phyloP scores from a whole-genome alignment of 1,140 invertebrate genomes.

The Hylaeus anthracinus region DNA sequence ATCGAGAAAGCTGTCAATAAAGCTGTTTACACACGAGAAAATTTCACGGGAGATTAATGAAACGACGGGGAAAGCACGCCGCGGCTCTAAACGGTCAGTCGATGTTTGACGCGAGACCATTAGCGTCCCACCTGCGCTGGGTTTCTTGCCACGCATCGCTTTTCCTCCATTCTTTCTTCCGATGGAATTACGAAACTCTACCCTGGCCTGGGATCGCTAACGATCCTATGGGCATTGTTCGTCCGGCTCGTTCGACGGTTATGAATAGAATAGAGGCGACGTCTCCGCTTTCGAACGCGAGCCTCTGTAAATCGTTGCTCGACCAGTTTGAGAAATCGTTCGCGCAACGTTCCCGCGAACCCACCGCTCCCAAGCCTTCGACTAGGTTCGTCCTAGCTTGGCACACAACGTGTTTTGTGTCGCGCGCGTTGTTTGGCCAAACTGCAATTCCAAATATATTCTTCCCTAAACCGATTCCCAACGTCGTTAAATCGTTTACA shows the following conservation, averaged over 20 bases:
- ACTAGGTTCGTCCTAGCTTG: background rate
- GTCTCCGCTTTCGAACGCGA: constrained; percentile 2
- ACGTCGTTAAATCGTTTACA: too few relatives aligned
- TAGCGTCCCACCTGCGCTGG: constrained; percentile 66
- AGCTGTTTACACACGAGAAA: constrained; percentile 75
- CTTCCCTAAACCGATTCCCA: too few relatives aligned
- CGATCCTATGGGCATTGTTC: constrained; percentile 45
- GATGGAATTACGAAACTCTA: constrained; percentile 40
- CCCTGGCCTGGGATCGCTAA: constrained; percentile 56
- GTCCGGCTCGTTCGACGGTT: constrained; percentile 37
- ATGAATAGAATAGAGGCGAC: background rate
- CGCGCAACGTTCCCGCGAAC: background rate
- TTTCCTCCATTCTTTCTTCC: constrained; percentile 47
- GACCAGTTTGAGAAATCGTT: background rate
- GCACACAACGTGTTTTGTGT: background rate
- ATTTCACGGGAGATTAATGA: constrained; percentile 76
- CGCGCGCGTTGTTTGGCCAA: background rate
- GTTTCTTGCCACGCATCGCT: background rate
- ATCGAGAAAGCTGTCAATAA: constrained; percentile 61
- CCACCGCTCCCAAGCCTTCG: background rate
- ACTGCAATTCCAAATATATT: background rate
- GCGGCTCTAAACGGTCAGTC: constrained; percentile 69
- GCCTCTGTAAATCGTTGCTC: constrained; percentile 35
- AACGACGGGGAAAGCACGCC: constrained; percentile 62
- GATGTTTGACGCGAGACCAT: constrained; percentile 75